Percentiles rank a stretch among this genome's conserved stretches.
phyloP scores from a whole-genome alignment of 2,888 invertebrate genomes.

The Chrysolina haemoptera region DNA sequence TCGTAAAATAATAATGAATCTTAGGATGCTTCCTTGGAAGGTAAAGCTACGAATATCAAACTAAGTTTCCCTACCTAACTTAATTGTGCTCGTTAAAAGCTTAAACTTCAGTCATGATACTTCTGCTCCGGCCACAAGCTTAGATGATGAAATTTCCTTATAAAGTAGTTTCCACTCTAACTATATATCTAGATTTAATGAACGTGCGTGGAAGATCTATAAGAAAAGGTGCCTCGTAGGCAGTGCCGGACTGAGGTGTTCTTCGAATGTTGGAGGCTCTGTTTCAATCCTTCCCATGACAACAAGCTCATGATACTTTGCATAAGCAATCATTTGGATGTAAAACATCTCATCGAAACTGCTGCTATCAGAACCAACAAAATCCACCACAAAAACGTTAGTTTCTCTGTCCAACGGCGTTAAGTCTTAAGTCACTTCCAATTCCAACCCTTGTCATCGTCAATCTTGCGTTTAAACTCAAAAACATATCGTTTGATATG shows the following conservation, averaged over 20 bases:
- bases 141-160: conserved; percentile 48
- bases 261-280: no score
- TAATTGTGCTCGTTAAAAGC: conserved; percentile 24
- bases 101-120: conserved; percentile 28
- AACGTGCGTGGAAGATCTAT: conserved; percentile 44
- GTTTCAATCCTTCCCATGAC: no score
- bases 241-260: conserved; percentile 23
- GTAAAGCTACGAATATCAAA: not conserved
- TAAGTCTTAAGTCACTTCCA: no score
- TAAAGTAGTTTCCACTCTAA: conserved; percentile 47
- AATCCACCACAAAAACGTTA: no score
- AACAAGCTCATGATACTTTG: no score
- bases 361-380: no score
- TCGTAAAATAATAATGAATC: not conserved
- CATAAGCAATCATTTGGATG: no score
- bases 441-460: no score
- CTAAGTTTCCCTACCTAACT: conserved; percentile 5
- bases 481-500: no score
- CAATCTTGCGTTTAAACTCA: no score
- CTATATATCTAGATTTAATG: conserved; percentile 43
- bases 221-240: conserved; percentile 23
- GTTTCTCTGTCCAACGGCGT: no score
- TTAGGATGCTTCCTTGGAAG: not conserved
- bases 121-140: not conserved
- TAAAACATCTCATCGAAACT: no score